Percentiles rank a stretch among this genome's conserved stretches.
Evolutionary conservation across 2,797 vertebrate species (phyloP).

Genomic region (Ceryle rudis): DNA sequence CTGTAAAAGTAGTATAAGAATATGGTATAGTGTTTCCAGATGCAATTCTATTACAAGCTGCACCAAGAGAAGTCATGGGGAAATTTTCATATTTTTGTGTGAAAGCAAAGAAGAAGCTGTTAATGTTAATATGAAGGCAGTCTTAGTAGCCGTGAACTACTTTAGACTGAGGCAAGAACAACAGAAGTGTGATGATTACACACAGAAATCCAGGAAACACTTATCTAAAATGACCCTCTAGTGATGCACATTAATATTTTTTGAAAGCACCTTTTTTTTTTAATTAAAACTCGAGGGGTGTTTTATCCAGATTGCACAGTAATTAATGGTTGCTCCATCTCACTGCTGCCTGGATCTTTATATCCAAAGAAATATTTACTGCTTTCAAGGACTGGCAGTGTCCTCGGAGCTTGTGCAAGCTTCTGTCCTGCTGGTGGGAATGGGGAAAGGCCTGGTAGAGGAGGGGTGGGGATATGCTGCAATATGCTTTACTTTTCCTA

Average conservation of each 20-base stretch:
- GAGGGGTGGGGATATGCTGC: neutral
- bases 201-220: neutral
- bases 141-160: neutral
- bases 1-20: constrained; percentile 57
- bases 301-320: neutral
- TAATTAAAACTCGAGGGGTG: neutral
- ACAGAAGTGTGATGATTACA: neutral
- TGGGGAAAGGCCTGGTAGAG: neutral
- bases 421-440: neutral
- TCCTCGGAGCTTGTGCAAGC: neutral
- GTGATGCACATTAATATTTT: neutral
- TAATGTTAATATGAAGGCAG: neutral
- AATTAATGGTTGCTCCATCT: neutral
- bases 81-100: neutral
- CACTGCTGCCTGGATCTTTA: neutral
- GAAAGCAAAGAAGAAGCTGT: neutral
- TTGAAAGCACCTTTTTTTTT: no score
- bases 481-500: neutral
- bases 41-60: constrained; percentile 58
- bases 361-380: neutral
- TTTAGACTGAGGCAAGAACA: neutral
- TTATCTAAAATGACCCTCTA: neutral
- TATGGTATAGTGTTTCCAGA: constrained; percentile 62
- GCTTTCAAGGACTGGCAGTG: neutral
- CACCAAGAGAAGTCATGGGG: constrained; percentile 15